Base-by-base conservation (phyloP, 2,113 vertebrate species). In the Spheniscus mendiculus region DNA sequence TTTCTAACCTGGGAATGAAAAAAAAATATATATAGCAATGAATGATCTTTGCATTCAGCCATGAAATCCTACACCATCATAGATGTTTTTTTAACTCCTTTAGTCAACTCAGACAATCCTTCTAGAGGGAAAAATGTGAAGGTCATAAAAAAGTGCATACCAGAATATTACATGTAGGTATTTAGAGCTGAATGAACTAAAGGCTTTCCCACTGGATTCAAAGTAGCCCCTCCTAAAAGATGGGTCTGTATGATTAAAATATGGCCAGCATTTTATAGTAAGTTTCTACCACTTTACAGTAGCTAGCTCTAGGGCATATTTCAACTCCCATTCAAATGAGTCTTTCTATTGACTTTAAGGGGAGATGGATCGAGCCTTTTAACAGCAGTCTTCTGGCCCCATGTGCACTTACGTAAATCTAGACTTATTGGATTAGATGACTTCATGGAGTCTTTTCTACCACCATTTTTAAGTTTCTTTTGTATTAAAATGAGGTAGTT, bases 81-180 rank as follows among this genome's bases (percentile, higher is more conserved):
- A 70, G 56, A 66, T 70, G 27, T 40, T 90, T 80, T 92, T 87
- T 90, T 92, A 92, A 90, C 70, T 90, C 56, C 70, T 90, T 80
- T 61, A 76, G 82, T 80, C 61, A 87, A 70, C 50, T 92, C 82
- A 76, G 72, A 92, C 77, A 83, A 47, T 83, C 71, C 53, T 94
- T 83, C 71, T 83, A 79, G 56, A 70, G 45, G 56, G 72, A 76
- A 96, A 96, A 90, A 96, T 80, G 66, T 29, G 61, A 76, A 74
- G 62, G 50, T 74, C 77, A 55, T 90, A 86, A 93, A 94, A 92
- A 74, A 87, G 56, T 23, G 18, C 82, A 74, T 94, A 80, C 77
- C 89, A 87, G 70, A 79, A 61, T 72, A 53, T 59, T 82, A 38
- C 50, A 61, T 34, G 61, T 40, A 92, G 66, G 38, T 83, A 69